phyloP scores from a whole-genome alignment of 1,140 invertebrate species.

The Aphidius gifuensis region DNA sequence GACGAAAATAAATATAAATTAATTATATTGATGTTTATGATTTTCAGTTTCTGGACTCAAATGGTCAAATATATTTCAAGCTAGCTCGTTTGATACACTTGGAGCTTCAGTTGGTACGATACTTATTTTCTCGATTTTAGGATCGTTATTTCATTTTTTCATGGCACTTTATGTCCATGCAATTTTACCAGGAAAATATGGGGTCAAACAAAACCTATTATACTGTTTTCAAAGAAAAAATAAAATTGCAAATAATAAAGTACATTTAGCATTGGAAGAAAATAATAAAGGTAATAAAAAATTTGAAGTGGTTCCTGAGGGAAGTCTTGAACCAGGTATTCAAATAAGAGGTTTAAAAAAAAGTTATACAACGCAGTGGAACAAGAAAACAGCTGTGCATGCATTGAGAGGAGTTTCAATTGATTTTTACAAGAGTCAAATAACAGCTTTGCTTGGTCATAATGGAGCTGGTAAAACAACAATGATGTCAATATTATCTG shows the following conservation, averaged over 20 bases:
- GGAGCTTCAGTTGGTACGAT: conserved; percentile 33
- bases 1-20: too few species aligned
- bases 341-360: conserved; percentile 49
- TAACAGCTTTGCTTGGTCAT: conserved; percentile 76
- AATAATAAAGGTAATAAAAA: conserved; percentile 32
- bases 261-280: conserved; percentile 32
- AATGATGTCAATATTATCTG: conserved; percentile 64
- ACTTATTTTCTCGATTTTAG: conserved; percentile 36
- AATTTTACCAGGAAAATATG: conserved; percentile 58
- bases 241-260: conserved; percentile 37
- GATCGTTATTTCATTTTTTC: conserved; percentile 32
- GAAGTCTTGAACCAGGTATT: conserved; percentile 41
- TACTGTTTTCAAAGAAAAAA: conserved; percentile 54
- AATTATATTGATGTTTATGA: too few species aligned
- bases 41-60: conserved; percentile 28
- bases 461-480: conserved; percentile 85
- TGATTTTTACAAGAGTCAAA: conserved; percentile 65
- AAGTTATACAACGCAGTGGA: conserved; percentile 36
- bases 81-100: conserved; percentile 21
- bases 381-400: conserved; percentile 38
- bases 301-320: conserved; percentile 40
- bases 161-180: conserved; percentile 54
- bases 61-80: conserved; percentile 35
- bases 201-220: conserved; percentile 55
- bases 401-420: conserved; percentile 56